Evolutionary conservation across 37 sponge, comb jelly and placozoan species (phyloP).

Genomic region (Geodia barretti): DNA sequence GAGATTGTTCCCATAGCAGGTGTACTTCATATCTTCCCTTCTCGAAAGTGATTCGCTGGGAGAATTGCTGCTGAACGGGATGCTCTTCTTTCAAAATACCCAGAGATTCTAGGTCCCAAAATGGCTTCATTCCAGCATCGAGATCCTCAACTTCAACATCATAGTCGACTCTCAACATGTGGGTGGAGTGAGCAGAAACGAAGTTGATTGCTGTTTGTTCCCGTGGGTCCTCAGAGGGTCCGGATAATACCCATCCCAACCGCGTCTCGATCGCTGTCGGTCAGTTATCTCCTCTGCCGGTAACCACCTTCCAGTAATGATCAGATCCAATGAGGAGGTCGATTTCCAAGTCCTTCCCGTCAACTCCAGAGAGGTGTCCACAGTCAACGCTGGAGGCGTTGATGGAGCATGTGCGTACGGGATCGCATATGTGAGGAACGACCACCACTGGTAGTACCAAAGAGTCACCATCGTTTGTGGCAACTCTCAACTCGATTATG

Average conservation of each 20-base stretch:
- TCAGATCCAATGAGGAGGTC: slow-evolving; percentile 38
- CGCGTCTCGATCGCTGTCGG: slow-evolving; percentile 25
- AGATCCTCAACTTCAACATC: background rate
- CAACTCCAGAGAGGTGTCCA: background rate
- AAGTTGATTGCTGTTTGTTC: background rate
- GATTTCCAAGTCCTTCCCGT: background rate
- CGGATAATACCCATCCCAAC: slow-evolving; percentile 29
- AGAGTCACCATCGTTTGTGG: background rate
- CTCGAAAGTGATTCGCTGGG: background rate
- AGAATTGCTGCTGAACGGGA: background rate
- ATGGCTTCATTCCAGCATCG: background rate
- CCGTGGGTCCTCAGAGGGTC: background rate
- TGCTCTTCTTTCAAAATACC: slow-evolving; percentile 13
- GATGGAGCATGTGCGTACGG: slow-evolving; percentile 8
- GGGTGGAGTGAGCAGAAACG: background rate
- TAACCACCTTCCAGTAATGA: slow-evolving; percentile 45
- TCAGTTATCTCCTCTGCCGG: slow-evolving; percentile 2
- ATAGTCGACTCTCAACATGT: background rate
- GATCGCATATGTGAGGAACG: slow-evolving; percentile 35
- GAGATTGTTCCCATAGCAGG: slow-evolving; percentile 10
- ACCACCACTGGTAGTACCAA: background rate
- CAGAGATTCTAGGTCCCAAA: slow-evolving; percentile 30
- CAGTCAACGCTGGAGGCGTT: background rate
- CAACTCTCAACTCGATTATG: background rate
- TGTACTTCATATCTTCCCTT: slow-evolving; percentile 1